phyloP scores from a whole-genome alignment of 2,888 invertebrate species.

The Aphodius granarius region DNA sequence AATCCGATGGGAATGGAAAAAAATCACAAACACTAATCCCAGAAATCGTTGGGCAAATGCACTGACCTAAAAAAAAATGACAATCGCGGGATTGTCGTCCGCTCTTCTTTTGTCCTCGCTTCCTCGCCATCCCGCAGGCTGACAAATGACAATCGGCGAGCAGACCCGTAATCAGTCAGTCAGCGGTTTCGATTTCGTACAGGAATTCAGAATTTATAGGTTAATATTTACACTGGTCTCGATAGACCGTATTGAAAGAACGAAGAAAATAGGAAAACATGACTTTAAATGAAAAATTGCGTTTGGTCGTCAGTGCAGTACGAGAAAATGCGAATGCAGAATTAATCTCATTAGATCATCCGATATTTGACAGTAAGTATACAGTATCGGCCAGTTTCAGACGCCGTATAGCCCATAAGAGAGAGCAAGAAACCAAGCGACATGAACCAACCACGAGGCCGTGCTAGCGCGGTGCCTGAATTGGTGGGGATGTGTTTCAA shows the following conservation, averaged over 20 bases:
- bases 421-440: too few relatives aligned
- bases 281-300: neutral
- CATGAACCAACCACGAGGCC: too few relatives aligned
- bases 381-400: too few relatives aligned
- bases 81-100: conserved; percentile 20
- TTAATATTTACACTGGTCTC: neutral
- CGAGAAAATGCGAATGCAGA: too few relatives aligned
- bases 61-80: conserved; percentile 22
- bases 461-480: too few relatives aligned
- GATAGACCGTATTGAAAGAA: too few relatives aligned
- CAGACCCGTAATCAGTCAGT: neutral
- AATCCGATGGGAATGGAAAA: too few relatives aligned
- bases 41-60: conserved; percentile 4
- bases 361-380: too few relatives aligned
- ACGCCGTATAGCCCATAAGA: too few relatives aligned
- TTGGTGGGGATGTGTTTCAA: too few relatives aligned
- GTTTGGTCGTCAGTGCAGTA: neutral
- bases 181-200: neutral
- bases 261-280: neutral
- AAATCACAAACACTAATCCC: neutral
- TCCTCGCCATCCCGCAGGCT: neutral
- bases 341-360: too few relatives aligned
- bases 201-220: neutral
- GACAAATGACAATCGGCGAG: conserved; percentile 7
- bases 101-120: conserved; percentile 13